These are phyloP conservation scores for Tragelaphus imberbis DNA, from an alignment of 2,113 vertebrate genomes.

Conservation along the genomic window DNA sequence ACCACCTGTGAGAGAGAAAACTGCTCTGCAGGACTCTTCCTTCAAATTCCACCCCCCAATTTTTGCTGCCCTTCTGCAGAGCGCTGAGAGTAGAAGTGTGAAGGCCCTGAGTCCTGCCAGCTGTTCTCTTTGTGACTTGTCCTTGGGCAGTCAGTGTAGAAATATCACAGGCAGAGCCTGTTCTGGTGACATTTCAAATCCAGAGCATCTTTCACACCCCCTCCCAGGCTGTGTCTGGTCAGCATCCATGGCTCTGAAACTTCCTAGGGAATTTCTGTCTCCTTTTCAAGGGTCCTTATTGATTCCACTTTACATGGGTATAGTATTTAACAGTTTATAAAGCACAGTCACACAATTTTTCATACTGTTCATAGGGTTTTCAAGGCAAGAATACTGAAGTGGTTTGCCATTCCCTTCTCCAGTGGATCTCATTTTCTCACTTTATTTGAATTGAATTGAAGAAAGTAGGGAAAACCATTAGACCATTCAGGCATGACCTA, in stretches of 20 bases:
- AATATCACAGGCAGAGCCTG: conserved; percentile 24
- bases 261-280: background rate
- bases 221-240: background rate
- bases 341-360: background rate
- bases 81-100: background rate
- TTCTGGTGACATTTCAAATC: conserved; percentile 56
- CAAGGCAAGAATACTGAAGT: background rate
- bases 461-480: background rate
- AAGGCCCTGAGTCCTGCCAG: background rate
- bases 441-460: background rate
- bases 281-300: background rate
- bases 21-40: background rate
- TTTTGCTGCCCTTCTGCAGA: background rate
- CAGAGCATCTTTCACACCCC: background rate
- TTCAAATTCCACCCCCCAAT: background rate
- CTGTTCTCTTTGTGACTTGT: conserved; percentile 46
- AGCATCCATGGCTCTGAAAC: background rate
- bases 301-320: background rate
- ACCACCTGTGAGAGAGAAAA: rapidly evolving
- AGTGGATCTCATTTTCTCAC: background rate
- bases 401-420: background rate
- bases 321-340: background rate
- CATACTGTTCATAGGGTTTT: background rate
- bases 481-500: background rate
- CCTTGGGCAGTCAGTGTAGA: background rate